Base-by-base conservation (phyloP, 2,113 vertebrate genomes). In the Xiphophorus maculatus region DNA sequence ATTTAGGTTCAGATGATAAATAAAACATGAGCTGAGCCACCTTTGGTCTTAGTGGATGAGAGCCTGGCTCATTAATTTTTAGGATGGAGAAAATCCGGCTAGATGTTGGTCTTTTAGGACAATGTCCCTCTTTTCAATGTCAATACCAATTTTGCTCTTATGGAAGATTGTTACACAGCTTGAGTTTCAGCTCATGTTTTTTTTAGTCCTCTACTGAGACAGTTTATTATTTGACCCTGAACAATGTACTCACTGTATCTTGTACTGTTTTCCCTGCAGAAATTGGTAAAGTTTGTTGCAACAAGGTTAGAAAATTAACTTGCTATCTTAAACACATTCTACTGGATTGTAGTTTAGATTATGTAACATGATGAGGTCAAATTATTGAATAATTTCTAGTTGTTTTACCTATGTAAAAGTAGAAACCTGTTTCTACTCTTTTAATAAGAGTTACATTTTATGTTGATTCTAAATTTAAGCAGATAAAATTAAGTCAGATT, bases 191-290 rank as follows among this genome's bases (percentile, higher is more conserved):
- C 29, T 65, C 14, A 22, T n/a, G 22, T 69, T 19, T 65, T 40
- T 5, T 28, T 28, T 29, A 3, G 30, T 25, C 14, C 28, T 3
- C 0, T 9, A 25, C 29, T 17, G 37, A 62, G 30, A n/a, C 1
- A 64, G 27, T 75, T 64, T 62, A 67, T n/a, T 61, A n/a, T 40
- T 30, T 66, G 66, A 60, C 58, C 22, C 32, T 76, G 51, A 77
- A 48, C 35, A 69, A 67, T 77, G 48, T 77, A 65, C 68, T 77
- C n/a, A 28, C 37, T 51, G 62, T 7, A 25, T n/a, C 25, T 9
- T 25, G 64, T 61, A 69, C 22, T 10, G 27, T 60, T 63, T 72
- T 7, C 65, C 28, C 6, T 17, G 6, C 66, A 1, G 4, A 27
- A 77, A 73, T 75, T n/a, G 65, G 73, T 74, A 29, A 13, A 11